phyloP scores from a whole-genome alignment of 2,113 vertebrate species.

The Pituophis catenifer region DNA sequence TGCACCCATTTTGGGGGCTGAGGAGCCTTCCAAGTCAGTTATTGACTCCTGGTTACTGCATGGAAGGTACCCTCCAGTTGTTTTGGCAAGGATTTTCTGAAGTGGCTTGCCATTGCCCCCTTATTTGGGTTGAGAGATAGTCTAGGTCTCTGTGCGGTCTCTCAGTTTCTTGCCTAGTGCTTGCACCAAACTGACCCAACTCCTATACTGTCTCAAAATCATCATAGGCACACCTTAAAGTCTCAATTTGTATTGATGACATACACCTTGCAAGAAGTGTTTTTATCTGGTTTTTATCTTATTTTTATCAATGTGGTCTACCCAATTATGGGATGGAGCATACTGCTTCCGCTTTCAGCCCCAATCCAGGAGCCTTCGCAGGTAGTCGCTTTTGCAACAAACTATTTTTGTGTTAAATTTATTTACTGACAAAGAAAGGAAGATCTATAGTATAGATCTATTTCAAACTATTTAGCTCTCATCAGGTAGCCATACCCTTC shows the following conservation, averaged over 20 bases:
- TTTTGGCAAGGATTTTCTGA: not conserved
- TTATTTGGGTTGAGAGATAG: not conserved
- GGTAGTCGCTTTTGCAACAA: no score
- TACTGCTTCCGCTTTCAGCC: no score
- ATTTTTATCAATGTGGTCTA: no score
- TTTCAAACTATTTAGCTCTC: no score
- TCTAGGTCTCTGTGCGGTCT: not conserved
- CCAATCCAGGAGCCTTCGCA: no score
- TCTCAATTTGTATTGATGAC: not conserved
- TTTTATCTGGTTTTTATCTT: no score
- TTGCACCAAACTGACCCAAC: not conserved
- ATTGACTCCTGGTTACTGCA: not conserved
- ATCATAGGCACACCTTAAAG: not conserved
- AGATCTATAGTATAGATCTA: no score
- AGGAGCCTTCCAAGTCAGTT: not conserved
- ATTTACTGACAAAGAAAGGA: no score
- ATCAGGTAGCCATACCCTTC: no score
- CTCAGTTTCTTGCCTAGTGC: not conserved
- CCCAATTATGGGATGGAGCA: no score
- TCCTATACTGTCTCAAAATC: not conserved
- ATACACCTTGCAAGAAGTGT: not conserved
- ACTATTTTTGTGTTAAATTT: no score
- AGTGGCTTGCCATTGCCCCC: not conserved
- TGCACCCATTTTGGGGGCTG: not conserved
- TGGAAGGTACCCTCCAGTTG: not conserved